phyloP scores from a whole-genome alignment of 2,797 vertebrate genomes.

The Decapterus maruadsi region DNA sequence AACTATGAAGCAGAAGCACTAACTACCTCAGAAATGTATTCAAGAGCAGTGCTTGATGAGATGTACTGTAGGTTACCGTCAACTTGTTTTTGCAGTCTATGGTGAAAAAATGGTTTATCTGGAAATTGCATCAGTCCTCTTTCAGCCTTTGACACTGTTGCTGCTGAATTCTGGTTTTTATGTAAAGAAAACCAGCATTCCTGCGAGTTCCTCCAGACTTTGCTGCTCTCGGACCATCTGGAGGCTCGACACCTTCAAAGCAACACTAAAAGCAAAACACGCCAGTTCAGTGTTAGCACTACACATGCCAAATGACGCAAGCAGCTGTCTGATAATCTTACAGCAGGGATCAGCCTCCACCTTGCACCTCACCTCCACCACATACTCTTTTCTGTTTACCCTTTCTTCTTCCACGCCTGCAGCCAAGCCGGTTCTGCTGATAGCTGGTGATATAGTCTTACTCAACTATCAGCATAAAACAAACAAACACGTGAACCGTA shows the following conservation, averaged over 20 bases:
- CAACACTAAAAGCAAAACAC: slow-evolving; percentile 9
- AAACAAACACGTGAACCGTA: slow-evolving; percentile 26
- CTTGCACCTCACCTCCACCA: neutral
- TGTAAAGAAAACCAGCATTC: neutral
- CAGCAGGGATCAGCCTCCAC: slow-evolving; percentile 23
- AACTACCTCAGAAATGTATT: neutral
- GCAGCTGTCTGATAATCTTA: slow-evolving; percentile 46
- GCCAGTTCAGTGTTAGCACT: slow-evolving; percentile 19
- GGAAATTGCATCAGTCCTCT: slow-evolving; percentile 28
- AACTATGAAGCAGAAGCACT: neutral
- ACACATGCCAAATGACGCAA: slow-evolving; percentile 45
- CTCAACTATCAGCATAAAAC: slow-evolving; percentile 24
- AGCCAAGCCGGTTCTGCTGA: slow-evolving; percentile 44
- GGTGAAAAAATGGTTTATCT: slow-evolving; percentile 20
- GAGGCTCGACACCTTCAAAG: slow-evolving; percentile 29
- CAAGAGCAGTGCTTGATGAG: neutral
- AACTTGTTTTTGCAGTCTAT: slow-evolving; percentile 15
- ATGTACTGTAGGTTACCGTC: neutral
- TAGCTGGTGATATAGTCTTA: slow-evolving; percentile 40
- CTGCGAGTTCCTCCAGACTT: slow-evolving; percentile 32
- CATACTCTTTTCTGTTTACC: slow-evolving; percentile 17
- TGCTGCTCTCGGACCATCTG: slow-evolving; percentile 15
- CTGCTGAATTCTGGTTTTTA: slow-evolving; percentile 14
- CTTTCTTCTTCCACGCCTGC: neutral
- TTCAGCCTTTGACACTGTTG: slow-evolving; percentile 13